Percentiles rank a stretch among this genome's conserved stretches.
These are phyloP conservation scores for Nephotettix cincticeps DNA, from an alignment of 1,140 invertebrate genomes.

Conservation along the genomic window DNA sequence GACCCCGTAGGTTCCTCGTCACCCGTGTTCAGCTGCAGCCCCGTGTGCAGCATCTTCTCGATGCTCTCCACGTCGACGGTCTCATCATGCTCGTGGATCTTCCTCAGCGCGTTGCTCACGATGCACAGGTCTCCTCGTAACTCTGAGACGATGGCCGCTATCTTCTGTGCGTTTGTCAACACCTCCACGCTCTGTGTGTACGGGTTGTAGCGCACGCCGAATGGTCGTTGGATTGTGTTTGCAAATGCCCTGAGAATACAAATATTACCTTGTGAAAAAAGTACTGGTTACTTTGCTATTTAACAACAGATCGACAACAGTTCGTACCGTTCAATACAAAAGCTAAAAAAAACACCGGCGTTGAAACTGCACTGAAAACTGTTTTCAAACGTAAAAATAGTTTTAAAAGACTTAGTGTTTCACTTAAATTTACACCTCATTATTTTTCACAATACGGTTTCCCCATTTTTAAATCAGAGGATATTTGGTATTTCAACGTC, in stretches of 20 bases:
- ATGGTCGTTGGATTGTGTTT: slow-evolving; percentile 90
- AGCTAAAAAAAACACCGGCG: too few relatives aligned
- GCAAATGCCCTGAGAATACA: slow-evolving; percentile 94
- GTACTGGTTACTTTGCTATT: too few relatives aligned
- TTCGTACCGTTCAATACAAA: too few relatives aligned
- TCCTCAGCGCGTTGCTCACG: slow-evolving; percentile 89
- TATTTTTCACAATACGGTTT: too few relatives aligned
- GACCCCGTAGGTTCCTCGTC: slow-evolving; percentile 23
- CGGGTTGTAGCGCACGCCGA: slow-evolving; percentile 96
- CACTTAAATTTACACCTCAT: too few relatives aligned
- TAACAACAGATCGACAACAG: too few relatives aligned
- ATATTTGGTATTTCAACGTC: too few relatives aligned
- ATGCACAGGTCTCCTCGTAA: slow-evolving; percentile 93
- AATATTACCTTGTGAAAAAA: too few relatives aligned
- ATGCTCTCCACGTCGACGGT: slow-evolving; percentile 79
- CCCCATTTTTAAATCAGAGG: too few relatives aligned
- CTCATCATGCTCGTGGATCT: slow-evolving; percentile 81
- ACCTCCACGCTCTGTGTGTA: slow-evolving; percentile 98
- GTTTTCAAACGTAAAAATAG: too few relatives aligned
- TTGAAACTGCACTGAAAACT: too few relatives aligned
- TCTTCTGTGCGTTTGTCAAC: slow-evolving; percentile 93
- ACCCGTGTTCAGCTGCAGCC: slow-evolving; percentile 46
- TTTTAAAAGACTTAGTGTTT: too few relatives aligned
- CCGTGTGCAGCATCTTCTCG: slow-evolving; percentile 66
- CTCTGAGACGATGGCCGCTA: slow-evolving; percentile 93